A percentile compares a stretch with the other conserved stretches of the same genome.
Conservation (phyloP, 2,797 vertebrate genomes). For the Chelmon rostratus region DNA sequence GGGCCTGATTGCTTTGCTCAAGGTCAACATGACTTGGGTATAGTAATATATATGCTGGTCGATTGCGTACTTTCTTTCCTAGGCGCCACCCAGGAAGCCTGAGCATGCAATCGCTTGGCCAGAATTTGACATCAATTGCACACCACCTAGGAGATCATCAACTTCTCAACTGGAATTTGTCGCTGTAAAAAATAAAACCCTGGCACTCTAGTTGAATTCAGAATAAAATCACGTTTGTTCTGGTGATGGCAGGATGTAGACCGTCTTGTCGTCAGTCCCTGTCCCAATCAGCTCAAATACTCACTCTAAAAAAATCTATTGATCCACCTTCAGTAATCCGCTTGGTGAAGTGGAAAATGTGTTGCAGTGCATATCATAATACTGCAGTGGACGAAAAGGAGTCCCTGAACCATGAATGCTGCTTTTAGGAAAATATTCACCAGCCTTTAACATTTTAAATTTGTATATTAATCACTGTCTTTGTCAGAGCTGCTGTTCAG, state of each 20-base stretch:
- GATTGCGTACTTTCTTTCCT: slow-evolving; percentile 36
- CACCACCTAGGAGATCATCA: slow-evolving; percentile 63
- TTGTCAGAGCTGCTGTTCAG: not conserved
- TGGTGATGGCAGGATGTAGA: slow-evolving; percentile 26
- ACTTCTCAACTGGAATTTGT: slow-evolving; percentile 53
- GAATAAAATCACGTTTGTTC: slow-evolving; percentile 41
- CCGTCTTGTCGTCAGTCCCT: not conserved
- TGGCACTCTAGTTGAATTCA: slow-evolving; percentile 1
- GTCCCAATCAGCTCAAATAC: slow-evolving; percentile 20
- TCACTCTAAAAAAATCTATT: slow-evolving; percentile 47
- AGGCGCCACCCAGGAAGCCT: slow-evolving; percentile 41
- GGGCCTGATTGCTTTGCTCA: slow-evolving; percentile 84
- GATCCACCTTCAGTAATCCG: slow-evolving; percentile 35
- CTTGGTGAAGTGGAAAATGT: slow-evolving; percentile 9
- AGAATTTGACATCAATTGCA: slow-evolving; percentile 67
- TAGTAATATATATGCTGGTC: slow-evolving; percentile 69
- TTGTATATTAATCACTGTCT: not conserved
- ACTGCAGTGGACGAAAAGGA: not conserved
- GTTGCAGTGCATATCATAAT: not conserved
- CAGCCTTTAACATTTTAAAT: not conserved
- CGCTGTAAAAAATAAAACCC: slow-evolving; percentile 32
- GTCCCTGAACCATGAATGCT: slow-evolving; percentile 9
- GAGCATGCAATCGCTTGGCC: slow-evolving; percentile 46
- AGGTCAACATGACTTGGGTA: slow-evolving; percentile 78
- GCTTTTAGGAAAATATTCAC: slow-evolving; percentile 10